Percentiles rank a stretch among this genome's conserved stretches.
These are phyloP conservation scores for Drosophila guanche DNA, from an alignment of 1,140 invertebrate species.

Conservation along the genomic window DNA sequence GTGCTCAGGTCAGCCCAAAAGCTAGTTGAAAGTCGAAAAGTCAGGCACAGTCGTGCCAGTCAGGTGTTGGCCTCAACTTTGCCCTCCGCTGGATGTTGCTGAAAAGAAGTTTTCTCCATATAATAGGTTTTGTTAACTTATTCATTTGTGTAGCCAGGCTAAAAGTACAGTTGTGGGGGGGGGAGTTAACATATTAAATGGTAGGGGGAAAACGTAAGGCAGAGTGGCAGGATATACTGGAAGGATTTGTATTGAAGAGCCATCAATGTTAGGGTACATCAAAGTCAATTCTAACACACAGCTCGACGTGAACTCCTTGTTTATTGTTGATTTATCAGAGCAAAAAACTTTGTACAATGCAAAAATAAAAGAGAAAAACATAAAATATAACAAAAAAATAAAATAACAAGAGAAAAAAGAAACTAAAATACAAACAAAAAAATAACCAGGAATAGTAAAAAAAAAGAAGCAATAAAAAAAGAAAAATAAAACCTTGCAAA, in stretches of 20 bases:
- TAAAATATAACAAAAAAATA: constrained; percentile 28
- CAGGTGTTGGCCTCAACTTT: constrained; percentile 70
- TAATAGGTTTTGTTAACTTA: constrained; percentile 73
- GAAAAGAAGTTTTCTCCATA: constrained; percentile 38
- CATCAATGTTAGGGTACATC: constrained; percentile 15
- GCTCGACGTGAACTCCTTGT: constrained; percentile 3
- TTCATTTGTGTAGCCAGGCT: not conserved
- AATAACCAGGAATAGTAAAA: constrained; percentile 30
- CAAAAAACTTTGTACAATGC: constrained; percentile 46
- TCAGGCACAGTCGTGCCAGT: constrained; percentile 43
- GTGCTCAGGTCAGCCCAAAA: not conserved
- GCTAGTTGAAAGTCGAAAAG: constrained; percentile 57
- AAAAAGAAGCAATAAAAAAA: constrained; percentile 11
- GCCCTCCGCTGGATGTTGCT: constrained; percentile 3
- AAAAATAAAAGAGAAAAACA: constrained; percentile 55
- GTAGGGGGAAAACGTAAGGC: not conserved
- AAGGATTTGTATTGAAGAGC: too few relatives aligned
- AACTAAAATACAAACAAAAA: constrained; percentile 31
- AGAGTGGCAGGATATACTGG: constrained; percentile 1
- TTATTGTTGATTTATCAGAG: constrained; percentile 63
- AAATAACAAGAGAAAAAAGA: constrained; percentile 30
- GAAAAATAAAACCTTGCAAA: constrained; percentile 12
- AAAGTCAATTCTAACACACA: constrained; percentile 25
- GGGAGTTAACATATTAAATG: constrained; percentile 13
- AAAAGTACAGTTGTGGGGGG: not conserved